Conservation (phyloP, 37 sponge, comb jelly and placozoan genomes). For the Bolinopsis microptera region DNA sequence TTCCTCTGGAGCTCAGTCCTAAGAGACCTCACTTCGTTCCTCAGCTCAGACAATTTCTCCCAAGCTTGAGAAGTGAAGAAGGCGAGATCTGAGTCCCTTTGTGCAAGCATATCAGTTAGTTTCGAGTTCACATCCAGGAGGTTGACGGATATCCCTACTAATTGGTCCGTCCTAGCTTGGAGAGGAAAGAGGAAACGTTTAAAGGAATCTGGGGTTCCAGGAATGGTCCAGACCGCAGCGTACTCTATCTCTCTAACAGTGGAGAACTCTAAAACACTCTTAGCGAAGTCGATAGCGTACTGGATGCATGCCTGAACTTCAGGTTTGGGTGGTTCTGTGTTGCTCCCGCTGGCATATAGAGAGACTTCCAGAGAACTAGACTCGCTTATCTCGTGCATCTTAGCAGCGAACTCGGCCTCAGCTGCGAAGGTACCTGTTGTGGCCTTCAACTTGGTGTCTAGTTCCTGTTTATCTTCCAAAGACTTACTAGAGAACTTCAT, state of each 20-base stretch:
- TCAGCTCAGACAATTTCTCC: background rate
- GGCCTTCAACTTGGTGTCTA: background rate
- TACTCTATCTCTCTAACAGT: background rate
- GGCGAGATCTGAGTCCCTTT: background rate
- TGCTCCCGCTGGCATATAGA: background rate
- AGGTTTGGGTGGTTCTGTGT: conserved; percentile 26
- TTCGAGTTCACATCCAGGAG: background rate
- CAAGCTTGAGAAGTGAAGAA: background rate
- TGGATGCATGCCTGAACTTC: background rate
- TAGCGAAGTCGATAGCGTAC: conserved; percentile 30
- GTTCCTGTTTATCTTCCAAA: background rate
- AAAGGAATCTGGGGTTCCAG: background rate
- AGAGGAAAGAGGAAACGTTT: background rate
- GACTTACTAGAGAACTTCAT: conserved; percentile 2
- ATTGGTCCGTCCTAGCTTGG: background rate
- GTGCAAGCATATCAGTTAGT: background rate
- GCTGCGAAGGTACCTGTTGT: background rate
- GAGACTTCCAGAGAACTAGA: background rate
- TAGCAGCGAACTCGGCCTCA: background rate
- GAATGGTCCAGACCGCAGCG: background rate
- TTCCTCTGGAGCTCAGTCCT: background rate
- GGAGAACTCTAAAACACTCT: conserved; percentile 26
- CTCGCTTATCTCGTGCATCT: background rate
- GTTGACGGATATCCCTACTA: background rate
- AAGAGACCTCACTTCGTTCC: background rate